Evolutionary conservation across 2,888 invertebrate species (phyloP), one percentile per base, ranked within the genome.

Genomic region (Pyrochroa serraticornis): DNA sequence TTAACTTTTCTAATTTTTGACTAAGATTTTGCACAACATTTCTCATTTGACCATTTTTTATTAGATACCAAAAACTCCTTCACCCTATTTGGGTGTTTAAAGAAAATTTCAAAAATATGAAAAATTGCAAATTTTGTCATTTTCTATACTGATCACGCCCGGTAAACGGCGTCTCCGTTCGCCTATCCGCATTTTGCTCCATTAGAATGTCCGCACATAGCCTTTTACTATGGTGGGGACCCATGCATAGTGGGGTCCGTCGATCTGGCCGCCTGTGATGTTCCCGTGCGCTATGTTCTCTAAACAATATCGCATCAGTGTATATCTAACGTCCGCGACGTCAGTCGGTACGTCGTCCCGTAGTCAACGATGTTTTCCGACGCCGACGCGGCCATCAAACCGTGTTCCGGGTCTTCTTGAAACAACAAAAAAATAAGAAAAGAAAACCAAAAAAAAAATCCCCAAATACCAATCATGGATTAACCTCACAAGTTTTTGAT

Each of bases 181-280:
- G 31, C 32, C 13, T 35, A 46, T 35, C 10, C n/a, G n/a, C 10
- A 3, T 1, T 38, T 33, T 55, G 43, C 41, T 54, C 60, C 59
- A 64, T 67, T 67, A 67, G 67, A 67, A 65, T 63, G 67, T 64
- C 62, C 62, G 62, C 63, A 62, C 67, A 60, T 58, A 59, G 64
- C 65, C 66, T 66, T 66, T 66, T 66, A 64, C 66, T 66, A 62
- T 56, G 68, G 68, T 66, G 66, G 66, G 66, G 66, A 65, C 37
- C n/a, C 51, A 46, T 54, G 42, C 58, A 61, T 58, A 63, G 65
- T 61, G 65, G 63, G 60, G 56, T 53, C 53, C 46, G 22, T 46
- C 33, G 51, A 38, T 52, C 33, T 9, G 52, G 38, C 48, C 42
- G 57, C 61, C 57, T 49, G 35, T 53, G 54, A 55, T 58, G 58